A percentile compares a stretch with the other conserved stretches of the same genome.
phyloP scores from a whole-genome alignment of 2,888 invertebrate genomes.

The Dryococelus australis region DNA sequence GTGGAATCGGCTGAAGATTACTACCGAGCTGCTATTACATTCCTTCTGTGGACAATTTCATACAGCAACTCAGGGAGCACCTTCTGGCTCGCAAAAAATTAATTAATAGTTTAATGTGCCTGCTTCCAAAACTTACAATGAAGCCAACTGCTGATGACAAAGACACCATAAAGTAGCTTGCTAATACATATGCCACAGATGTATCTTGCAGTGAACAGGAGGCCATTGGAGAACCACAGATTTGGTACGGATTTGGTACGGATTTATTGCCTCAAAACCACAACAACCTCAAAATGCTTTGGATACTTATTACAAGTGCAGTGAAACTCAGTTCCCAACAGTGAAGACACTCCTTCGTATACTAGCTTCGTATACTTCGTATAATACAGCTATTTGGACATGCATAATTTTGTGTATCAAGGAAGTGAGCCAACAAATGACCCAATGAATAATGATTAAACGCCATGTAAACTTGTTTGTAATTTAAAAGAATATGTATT shows the following conservation, averaged over 20 bases:
- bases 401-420: too few relatives aligned
- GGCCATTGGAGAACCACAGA: background rate
- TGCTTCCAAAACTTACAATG: too few relatives aligned
- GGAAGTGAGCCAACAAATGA: too few relatives aligned
- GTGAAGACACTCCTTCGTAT: background rate
- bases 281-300: too few relatives aligned
- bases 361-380: too few relatives aligned
- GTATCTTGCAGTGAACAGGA: background rate
- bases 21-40: background rate
- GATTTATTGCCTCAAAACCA: too few relatives aligned
- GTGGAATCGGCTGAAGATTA: background rate
- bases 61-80: background rate
- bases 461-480: too few relatives aligned
- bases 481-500: too few relatives aligned
- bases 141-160: background rate
- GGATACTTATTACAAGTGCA: too few relatives aligned
- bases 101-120: background rate
- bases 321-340: background rate
- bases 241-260: too few relatives aligned
- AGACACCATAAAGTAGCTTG: background rate
- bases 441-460: too few relatives aligned
- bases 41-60: conserved; percentile 11
- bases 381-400: too few relatives aligned
- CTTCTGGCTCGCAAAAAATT: background rate
- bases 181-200: background rate